These are phyloP conservation scores for Gymnopithys bicolor DNA, from an alignment of 2,797 vertebrate genomes.

Conservation along the genomic window DNA sequence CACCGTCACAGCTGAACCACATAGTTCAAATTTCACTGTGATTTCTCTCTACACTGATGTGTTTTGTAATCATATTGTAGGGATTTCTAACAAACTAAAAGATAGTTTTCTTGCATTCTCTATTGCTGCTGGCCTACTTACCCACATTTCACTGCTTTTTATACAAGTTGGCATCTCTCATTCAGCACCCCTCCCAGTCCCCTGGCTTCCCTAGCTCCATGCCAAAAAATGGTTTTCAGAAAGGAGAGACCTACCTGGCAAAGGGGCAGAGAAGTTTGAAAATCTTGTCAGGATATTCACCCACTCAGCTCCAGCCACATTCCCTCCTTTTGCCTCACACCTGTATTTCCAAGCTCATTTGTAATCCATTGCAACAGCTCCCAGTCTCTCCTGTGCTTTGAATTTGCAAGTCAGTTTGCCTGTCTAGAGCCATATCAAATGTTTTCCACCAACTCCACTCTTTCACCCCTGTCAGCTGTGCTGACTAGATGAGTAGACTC, in stretches of 20 bases:
- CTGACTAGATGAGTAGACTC: background rate
- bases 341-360: conserved; percentile 18
- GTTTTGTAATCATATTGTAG: background rate
- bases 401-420: conserved; percentile 21
- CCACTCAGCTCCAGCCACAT: background rate
- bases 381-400: background rate
- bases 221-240: background rate
- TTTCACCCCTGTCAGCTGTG: background rate
- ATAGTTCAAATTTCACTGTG: background rate
- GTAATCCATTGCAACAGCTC: conserved; percentile 1
- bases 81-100: background rate
- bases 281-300: background rate
- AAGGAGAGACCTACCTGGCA: background rate
- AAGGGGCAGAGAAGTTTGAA: background rate
- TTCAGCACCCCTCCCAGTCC: background rate
- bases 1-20: background rate
- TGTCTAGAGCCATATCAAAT: conserved; percentile 20
- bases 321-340: background rate
- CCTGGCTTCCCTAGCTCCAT: background rate
- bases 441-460: background rate
- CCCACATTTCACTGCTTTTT: background rate
- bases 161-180: background rate
- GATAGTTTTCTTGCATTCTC: background rate
- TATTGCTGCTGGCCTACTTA: background rate
- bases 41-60: background rate